These are phyloP conservation scores for Megalops atlanticus DNA, from an alignment of 2,113 vertebrate genomes.

Conservation along the genomic window DNA sequence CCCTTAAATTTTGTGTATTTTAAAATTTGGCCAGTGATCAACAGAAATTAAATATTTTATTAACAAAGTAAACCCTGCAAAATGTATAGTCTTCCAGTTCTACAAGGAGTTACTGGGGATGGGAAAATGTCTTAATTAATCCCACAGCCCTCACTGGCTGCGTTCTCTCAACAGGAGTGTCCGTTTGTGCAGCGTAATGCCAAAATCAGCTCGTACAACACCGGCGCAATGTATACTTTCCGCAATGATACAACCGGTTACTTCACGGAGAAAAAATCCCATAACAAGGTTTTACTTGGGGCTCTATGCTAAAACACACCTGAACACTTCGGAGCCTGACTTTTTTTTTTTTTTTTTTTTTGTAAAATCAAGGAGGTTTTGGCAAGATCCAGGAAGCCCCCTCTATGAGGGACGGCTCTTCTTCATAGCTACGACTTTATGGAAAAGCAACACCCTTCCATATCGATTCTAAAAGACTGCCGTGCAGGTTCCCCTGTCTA, in stretches of 20 bases:
- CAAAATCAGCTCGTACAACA: not conserved
- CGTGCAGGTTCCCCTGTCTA: not conserved
- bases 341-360: too few relatives aligned
- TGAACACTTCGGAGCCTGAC: not conserved
- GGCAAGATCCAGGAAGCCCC: too few relatives aligned
- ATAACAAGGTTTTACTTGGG: not conserved
- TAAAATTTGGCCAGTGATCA: too few relatives aligned
- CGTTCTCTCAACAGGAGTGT: not conserved
- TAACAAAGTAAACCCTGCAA: too few relatives aligned
- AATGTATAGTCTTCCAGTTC: not conserved
- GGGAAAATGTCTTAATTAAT: not conserved
- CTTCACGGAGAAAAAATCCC: not conserved
- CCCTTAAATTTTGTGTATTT: too few relatives aligned
- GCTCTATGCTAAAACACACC: not conserved
- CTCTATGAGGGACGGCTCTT: too few relatives aligned
- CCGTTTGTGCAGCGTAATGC: not conserved
- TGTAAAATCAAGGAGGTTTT: too few relatives aligned
- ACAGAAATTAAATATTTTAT: too few relatives aligned
- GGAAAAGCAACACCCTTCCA: not conserved
- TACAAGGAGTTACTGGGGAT: not conserved
- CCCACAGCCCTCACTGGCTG: not conserved
- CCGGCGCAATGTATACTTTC: not conserved
- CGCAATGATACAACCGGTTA: not conserved
- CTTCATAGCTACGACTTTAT: not conserved
- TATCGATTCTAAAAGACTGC: not conserved